Evolutionary conservation across 2,113 vertebrate genomes (phyloP).

Genomic region (Podarcis raffonei): DNA sequence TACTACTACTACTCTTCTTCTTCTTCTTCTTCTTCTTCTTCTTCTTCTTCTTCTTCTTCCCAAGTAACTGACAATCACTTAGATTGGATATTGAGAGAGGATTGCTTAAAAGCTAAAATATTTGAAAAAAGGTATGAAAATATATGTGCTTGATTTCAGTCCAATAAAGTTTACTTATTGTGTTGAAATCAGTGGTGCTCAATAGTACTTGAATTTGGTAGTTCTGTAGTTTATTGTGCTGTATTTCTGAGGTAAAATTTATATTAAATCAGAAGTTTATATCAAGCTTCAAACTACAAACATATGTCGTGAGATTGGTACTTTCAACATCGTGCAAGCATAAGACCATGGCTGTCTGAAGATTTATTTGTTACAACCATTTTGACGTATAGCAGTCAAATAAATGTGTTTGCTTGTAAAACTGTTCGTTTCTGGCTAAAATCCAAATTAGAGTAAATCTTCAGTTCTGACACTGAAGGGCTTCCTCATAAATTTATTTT

Average conservation of each 20-base stretch:
- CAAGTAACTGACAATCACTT: background rate
- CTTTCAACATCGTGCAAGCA: background rate
- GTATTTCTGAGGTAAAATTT: background rate
- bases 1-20: too few relatives aligned
- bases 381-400: background rate
- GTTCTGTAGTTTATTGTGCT: background rate
- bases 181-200: background rate
- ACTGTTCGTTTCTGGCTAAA: background rate
- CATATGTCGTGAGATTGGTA: background rate
- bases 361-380: conserved; percentile 8
- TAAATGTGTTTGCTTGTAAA: conserved; percentile 1
- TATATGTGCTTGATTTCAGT: background rate
- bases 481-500: background rate
- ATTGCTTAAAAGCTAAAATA: background rate
- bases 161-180: background rate
- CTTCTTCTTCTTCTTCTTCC: too few relatives aligned
- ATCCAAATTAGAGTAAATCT: conserved; percentile 1
- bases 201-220: too few relatives aligned
- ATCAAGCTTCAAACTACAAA: conserved; percentile 5
- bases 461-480: background rate
- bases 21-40: too few relatives aligned
- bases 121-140: background rate
- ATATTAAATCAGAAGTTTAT: conserved; percentile 12
- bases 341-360: background rate
- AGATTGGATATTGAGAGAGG: background rate